Percentiles rank a stretch among this genome's conserved stretches.
Evolutionary conservation across 2,888 invertebrate genomes (phyloP).

Genomic region (Drosophila cognata): DNA sequence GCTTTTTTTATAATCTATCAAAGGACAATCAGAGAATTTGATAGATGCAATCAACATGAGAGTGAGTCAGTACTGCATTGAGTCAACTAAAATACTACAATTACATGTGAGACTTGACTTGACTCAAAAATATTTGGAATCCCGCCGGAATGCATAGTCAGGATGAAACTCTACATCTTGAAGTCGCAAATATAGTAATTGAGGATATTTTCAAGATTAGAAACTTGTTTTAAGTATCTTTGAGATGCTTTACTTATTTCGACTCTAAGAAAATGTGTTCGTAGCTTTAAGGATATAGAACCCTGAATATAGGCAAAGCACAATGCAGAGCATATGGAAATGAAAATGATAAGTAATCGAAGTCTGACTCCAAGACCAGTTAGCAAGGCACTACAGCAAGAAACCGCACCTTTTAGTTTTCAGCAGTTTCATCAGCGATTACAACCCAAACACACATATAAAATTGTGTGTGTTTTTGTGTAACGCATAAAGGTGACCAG

Average conservation of each 20-base stretch:
- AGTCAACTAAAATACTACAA: neutral
- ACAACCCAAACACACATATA: slow-evolving; percentile 8
- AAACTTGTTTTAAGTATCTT: neutral
- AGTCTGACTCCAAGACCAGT: neutral
- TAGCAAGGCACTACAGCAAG: neutral
- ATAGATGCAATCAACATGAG: neutral
- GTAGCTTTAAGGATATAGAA: neutral
- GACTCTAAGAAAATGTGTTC: neutral
- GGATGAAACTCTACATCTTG: neutral
- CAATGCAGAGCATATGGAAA: slow-evolving; percentile 1
- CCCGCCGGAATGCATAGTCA: neutral
- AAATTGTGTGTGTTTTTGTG: slow-evolving; percentile 23
- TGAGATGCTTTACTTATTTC: neutral
- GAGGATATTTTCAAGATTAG: neutral
- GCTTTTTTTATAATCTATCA: neutral
- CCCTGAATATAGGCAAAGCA: neutral
- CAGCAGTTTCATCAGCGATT: slow-evolving; percentile 21
- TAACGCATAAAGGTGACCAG: slow-evolving; percentile 75
- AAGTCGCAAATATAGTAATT: neutral
- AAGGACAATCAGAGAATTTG: neutral
- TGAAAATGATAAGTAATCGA: neutral
- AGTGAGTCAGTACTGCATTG: neutral
- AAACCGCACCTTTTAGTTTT: slow-evolving; percentile 16
- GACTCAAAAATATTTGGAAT: neutral
- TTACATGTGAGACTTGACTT: neutral